These are phyloP conservation scores for Camponotus fellah DNA, from an alignment of 2,888 invertebrate species.

Conservation along the genomic window DNA sequence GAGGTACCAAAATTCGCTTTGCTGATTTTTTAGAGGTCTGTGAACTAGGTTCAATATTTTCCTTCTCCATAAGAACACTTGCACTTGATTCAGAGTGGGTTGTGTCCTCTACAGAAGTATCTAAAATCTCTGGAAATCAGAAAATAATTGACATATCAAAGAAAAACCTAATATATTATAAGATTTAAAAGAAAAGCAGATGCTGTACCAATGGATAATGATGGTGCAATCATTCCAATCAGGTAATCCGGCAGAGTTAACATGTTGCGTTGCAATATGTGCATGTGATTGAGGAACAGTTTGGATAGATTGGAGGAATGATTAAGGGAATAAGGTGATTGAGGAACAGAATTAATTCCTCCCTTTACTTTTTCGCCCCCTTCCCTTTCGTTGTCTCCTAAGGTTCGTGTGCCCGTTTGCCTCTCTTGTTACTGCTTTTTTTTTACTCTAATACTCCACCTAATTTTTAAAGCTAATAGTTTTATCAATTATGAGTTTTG, in stretches of 20 bases:
- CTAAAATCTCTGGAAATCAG: no score
- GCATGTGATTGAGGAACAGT: no score
- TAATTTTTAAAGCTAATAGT: no score
- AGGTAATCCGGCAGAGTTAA: not conserved
- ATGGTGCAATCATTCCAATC: not conserved
- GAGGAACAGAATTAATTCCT: not conserved
- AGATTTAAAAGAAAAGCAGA: not conserved
- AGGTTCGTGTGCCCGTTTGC: no score
- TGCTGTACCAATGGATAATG: not conserved
- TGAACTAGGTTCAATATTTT: not conserved
- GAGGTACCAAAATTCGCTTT: not conserved
- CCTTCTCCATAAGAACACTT: not conserved
- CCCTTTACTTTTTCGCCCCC: no score
- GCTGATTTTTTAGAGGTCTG: not conserved
- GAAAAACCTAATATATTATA: not conserved
- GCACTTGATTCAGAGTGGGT: not conserved
- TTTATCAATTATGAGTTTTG: no score
- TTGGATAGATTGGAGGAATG: no score
- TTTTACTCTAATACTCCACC: no score
- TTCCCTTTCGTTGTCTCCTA: no score
- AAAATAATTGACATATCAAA: no score
- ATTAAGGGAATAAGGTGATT: not conserved
- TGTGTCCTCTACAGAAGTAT: not conserved
- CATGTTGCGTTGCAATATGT: no score
- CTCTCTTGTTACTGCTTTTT: no score